These are phyloP conservation scores for Ectemnius continuus DNA, from an alignment of 2,888 invertebrate genomes.

Conservation along the genomic window DNA sequence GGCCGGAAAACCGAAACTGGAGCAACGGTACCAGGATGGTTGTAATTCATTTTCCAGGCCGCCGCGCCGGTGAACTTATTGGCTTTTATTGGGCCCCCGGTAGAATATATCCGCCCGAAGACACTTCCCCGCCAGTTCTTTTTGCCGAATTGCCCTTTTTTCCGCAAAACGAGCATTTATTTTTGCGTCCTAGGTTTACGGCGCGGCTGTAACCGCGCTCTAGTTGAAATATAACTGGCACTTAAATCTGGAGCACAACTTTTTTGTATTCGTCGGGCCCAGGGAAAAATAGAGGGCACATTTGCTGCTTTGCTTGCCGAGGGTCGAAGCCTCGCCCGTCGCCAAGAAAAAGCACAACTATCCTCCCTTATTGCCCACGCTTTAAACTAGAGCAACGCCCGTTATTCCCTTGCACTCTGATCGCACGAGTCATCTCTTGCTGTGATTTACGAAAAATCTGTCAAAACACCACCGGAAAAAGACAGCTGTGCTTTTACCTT, in stretches of 20 bases:
- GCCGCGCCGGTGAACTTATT: slow-evolving; percentile 22
- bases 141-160: slow-evolving; percentile 30
- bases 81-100: slow-evolving; percentile 30
- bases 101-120: neutral
- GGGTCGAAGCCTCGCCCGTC: neutral
- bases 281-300: neutral
- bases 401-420: neutral
- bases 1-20: slow-evolving; percentile 60
- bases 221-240: slow-evolving; percentile 59
- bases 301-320: neutral
- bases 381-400: slow-evolving; percentile 29
- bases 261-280: slow-evolving; percentile 10
- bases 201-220: neutral
- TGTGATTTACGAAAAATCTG: too few species aligned
- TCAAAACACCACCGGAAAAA: too few species aligned
- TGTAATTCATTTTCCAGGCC: slow-evolving; percentile 53
- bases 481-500: too few species aligned
- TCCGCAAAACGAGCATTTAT: slow-evolving; percentile 18
- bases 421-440: too few species aligned
- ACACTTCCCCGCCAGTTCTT: slow-evolving; percentile 29
- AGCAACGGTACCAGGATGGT: slow-evolving; percentile 59
- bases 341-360: too few species aligned
- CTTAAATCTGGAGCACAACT: slow-evolving; percentile 65
- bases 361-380: neutral
- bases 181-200: slow-evolving; percentile 23